Evolutionary conservation across 2,888 invertebrate genomes (phyloP).

Genomic region (Phragmatobia fuliginosa): DNA sequence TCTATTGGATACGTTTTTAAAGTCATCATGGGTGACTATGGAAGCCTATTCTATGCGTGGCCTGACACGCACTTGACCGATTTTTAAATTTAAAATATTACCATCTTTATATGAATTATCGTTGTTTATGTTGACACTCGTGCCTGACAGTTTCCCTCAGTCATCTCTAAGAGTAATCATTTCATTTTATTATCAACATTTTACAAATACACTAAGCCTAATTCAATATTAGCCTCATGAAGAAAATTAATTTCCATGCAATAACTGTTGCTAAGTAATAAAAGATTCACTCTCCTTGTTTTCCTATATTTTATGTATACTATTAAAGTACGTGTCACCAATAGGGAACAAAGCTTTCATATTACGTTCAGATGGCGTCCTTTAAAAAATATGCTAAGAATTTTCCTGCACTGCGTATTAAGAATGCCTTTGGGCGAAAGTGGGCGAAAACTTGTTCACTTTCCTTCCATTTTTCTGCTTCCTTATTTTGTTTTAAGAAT

Average conservation of each 20-base stretch:
- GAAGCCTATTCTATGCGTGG: too few relatives aligned
- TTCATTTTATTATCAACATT: too few relatives aligned
- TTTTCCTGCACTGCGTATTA: not conserved
- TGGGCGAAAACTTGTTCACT: not conserved
- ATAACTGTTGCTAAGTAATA: too few relatives aligned
- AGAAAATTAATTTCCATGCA: too few relatives aligned
- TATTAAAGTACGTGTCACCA: not conserved
- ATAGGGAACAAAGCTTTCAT: not conserved
- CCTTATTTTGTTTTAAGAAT: not conserved
- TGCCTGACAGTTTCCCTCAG: too few relatives aligned
- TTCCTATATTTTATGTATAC: not conserved
- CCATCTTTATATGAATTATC: not conserved
- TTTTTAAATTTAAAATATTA: too few relatives aligned
- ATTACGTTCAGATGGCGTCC: not conserved
- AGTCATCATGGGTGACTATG: too few relatives aligned
- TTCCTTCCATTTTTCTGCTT: not conserved
- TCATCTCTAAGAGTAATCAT: too few relatives aligned
- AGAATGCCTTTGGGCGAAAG: not conserved
- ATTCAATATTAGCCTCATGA: too few relatives aligned
- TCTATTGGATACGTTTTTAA: too few relatives aligned
- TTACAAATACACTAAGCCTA: too few relatives aligned
- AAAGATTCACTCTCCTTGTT: not conserved
- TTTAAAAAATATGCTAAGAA: not conserved
- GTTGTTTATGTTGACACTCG: not conserved
- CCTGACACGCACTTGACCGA: too few relatives aligned